phyloP scores from a whole-genome alignment of 1,140 invertebrate genomes.

The Pararge aegeria region DNA sequence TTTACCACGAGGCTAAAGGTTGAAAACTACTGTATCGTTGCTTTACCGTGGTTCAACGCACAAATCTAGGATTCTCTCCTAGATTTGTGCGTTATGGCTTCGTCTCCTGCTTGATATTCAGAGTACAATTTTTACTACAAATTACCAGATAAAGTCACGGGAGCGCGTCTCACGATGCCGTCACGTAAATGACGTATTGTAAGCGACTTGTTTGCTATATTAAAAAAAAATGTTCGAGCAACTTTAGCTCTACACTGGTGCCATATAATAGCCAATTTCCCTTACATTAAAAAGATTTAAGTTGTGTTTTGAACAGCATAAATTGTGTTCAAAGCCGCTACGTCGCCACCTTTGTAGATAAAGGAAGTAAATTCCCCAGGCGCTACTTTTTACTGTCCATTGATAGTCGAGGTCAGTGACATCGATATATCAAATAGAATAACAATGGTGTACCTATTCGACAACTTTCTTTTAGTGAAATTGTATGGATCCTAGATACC shows the following conservation, averaged over 20 bases:
- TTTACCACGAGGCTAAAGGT: too few species aligned
- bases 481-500: background rate
- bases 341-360: slow-evolving; percentile 26
- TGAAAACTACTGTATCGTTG: too few species aligned
- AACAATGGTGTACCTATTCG: slow-evolving; percentile 12
- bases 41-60: too few species aligned
- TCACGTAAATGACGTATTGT: too few species aligned
- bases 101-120: too few species aligned
- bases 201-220: too few species aligned
- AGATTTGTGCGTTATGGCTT: too few species aligned
- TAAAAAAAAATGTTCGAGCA: background rate
- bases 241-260: background rate
- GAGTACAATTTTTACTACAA: too few species aligned
- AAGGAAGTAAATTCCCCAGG: slow-evolving; percentile 25
- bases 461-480: slow-evolving; percentile 3
- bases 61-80: too few species aligned
- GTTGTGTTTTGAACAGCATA: slow-evolving; percentile 14
- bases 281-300: slow-evolving; percentile 9
- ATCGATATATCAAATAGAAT: slow-evolving; percentile 20
- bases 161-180: slow-evolving; percentile 5
- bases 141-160: slow-evolving; percentile 10
- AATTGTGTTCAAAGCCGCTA: slow-evolving; percentile 18
- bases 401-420: slow-evolving; percentile 23
- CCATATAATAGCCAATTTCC: slow-evolving; percentile 7
- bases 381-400: slow-evolving; percentile 23